Percentiles rank a stretch among this genome's conserved stretches.
Conservation (phyloP, 2,113 vertebrate species). For the Xenopus laevis region DNA sequence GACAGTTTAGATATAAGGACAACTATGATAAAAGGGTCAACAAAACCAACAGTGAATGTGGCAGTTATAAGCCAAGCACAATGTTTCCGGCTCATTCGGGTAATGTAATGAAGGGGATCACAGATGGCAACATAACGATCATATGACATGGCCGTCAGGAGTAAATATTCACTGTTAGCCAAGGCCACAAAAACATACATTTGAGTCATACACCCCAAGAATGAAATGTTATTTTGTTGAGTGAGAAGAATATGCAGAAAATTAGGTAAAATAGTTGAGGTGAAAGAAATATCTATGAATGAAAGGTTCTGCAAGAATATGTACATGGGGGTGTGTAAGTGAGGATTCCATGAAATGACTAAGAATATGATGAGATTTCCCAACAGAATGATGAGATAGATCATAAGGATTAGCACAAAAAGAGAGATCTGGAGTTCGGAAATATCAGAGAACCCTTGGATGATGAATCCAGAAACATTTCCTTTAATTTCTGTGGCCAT, state of each 20-base stretch:
- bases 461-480: too few species aligned
- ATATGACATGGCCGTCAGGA: slow-evolving; percentile 51
- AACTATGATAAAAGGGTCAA: slow-evolving; percentile 47
- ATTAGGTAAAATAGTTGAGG: slow-evolving; percentile 13
- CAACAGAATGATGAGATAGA: too few species aligned
- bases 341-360: too few species aligned
- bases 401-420: too few species aligned
- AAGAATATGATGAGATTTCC: too few species aligned
- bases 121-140: slow-evolving; percentile 54
- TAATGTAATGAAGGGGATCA: slow-evolving; percentile 46
- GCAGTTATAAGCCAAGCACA: slow-evolving; percentile 41
- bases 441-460: too few species aligned
- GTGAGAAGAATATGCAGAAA: background rate
- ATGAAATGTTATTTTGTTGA: slow-evolving; percentile 38
- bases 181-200: slow-evolving; percentile 48
- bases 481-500: too few species aligned
- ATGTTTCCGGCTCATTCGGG: slow-evolving; percentile 42
- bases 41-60: slow-evolving; percentile 48
- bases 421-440: too few species aligned
- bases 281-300: slow-evolving; percentile 11
- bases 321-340: background rate
- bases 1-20: slow-evolving; percentile 50
- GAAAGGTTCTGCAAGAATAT: slow-evolving; percentile 18
- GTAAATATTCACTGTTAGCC: slow-evolving; percentile 43
- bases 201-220: slow-evolving; percentile 47